These are phyloP conservation scores for Tetranychus cinnabarinus DNA, from an alignment of 1,140 invertebrate genomes.

Conservation along the genomic window DNA sequence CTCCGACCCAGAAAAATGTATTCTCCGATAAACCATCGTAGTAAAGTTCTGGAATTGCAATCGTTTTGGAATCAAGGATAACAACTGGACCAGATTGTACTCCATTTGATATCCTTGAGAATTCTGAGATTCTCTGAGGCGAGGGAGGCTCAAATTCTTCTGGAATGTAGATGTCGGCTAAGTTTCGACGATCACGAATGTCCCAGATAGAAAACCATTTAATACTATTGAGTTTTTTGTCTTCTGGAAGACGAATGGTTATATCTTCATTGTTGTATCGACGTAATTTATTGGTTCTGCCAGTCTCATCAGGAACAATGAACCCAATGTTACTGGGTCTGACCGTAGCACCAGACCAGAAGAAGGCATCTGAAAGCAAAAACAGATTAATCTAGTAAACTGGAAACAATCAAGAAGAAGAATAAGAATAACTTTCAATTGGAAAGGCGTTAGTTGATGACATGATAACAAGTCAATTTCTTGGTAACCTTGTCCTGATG, in stretches of 20 bases:
- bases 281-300: slow-evolving; percentile 63
- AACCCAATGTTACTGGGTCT: slow-evolving; percentile 67
- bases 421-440: no score
- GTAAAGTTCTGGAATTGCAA: slow-evolving; percentile 74
- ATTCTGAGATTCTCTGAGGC: slow-evolving; percentile 39
- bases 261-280: slow-evolving; percentile 63
- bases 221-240: slow-evolving; percentile 57
- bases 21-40: slow-evolving; percentile 44
- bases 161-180: slow-evolving; percentile 68
- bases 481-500: no score
- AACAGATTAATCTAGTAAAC: not conserved
- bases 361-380: slow-evolving; percentile 35
- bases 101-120: slow-evolving; percentile 52
- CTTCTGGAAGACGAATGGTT: slow-evolving; percentile 52
- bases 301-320: slow-evolving; percentile 63
- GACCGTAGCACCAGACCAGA: slow-evolving; percentile 68
- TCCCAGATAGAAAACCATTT: slow-evolving; percentile 80
- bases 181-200: slow-evolving; percentile 47
- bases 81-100: slow-evolving; percentile 69
- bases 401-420: no score
- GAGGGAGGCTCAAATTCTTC: slow-evolving; percentile 71
- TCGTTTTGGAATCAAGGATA: slow-evolving; percentile 66
- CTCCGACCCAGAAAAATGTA: slow-evolving; percentile 79
- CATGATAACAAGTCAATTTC: no score
- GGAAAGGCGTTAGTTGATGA: no score